A percentile compares a stretch with the other conserved stretches of the same genome.
These are phyloP conservation scores for Oreotrochilus melanogaster DNA, from an alignment of 2,113 vertebrate genomes.

Conservation along the genomic window DNA sequence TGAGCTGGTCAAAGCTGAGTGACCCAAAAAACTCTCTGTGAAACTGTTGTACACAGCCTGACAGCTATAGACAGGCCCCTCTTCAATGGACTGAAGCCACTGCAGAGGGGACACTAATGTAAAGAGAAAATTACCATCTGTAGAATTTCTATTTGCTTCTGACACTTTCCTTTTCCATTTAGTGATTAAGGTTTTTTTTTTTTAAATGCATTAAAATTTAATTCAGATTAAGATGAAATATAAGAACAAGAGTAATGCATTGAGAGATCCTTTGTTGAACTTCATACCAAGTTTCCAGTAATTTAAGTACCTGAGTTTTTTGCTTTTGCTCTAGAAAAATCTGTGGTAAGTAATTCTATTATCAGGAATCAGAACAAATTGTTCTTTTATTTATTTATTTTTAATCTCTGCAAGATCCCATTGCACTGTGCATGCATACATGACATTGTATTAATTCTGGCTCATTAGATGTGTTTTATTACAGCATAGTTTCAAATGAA, in stretches of 20 bases:
- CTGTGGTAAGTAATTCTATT: not conserved
- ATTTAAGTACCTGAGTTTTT: not conserved
- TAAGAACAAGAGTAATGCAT: constrained; percentile 12
- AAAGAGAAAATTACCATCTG: constrained; percentile 55
- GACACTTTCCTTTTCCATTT: not conserved
- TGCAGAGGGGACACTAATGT: constrained; percentile 13
- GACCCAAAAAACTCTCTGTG: constrained; percentile 47
- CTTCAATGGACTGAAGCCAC: constrained; percentile 42
- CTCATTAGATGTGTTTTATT: constrained; percentile 37
- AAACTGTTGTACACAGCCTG: constrained; percentile 10
- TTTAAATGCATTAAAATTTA: constrained; percentile 43
- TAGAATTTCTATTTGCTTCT: constrained; percentile 10
- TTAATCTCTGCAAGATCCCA: constrained; percentile 10
- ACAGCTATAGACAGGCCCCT: constrained; percentile 33
- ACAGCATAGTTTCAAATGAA: not conserved
- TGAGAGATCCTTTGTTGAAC: not conserved
- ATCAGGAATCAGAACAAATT: constrained; percentile 28
- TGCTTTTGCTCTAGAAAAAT: not conserved
- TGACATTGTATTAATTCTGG: constrained; percentile 9
- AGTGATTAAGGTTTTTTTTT: constrained; percentile 11
- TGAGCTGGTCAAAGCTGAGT: constrained; percentile 50
- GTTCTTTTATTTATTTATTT: not conserved
- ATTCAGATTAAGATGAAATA: constrained; percentile 51
- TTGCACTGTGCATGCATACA: not conserved
- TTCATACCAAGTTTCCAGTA: not conserved